A percentile compares a stretch with the other conserved stretches of the same genome.
Evolutionary conservation across 2,113 vertebrate genomes (phyloP).

Genomic region (Bos indicus): DNA sequence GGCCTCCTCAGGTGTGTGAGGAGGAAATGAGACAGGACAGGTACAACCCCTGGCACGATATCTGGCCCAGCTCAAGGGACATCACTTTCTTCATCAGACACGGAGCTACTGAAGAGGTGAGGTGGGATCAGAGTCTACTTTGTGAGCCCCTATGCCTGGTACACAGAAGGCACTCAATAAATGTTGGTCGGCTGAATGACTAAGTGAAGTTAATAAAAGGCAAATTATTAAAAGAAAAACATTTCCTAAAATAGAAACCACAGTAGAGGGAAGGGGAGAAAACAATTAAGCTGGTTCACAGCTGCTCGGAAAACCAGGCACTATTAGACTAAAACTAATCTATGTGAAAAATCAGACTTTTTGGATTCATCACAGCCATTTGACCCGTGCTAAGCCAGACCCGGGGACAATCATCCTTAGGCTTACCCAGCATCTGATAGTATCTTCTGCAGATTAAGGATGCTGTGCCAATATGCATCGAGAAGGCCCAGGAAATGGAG

Average conservation of each 20-base stretch:
- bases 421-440: background rate
- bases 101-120: background rate
- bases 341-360: background rate
- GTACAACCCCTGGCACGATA: rapidly evolving
- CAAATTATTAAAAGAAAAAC: background rate
- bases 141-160: background rate
- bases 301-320: background rate
- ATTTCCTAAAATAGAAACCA: background rate
- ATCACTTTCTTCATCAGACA: background rate
- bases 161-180: background rate
- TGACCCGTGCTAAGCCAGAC: background rate
- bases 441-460: background rate
- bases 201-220: background rate
- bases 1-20: background rate
- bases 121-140: background rate
- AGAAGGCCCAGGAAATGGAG: background rate
- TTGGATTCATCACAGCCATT: background rate
- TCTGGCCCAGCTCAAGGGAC: background rate
- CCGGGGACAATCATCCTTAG: background rate
- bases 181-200: background rate
- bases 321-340: background rate
- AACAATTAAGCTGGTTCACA: background rate
- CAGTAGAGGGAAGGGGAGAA: background rate
- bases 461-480: background rate
- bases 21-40: background rate